Evolutionary conservation across 2,797 vertebrate genomes (phyloP).

Genomic region (Lemur catta): DNA sequence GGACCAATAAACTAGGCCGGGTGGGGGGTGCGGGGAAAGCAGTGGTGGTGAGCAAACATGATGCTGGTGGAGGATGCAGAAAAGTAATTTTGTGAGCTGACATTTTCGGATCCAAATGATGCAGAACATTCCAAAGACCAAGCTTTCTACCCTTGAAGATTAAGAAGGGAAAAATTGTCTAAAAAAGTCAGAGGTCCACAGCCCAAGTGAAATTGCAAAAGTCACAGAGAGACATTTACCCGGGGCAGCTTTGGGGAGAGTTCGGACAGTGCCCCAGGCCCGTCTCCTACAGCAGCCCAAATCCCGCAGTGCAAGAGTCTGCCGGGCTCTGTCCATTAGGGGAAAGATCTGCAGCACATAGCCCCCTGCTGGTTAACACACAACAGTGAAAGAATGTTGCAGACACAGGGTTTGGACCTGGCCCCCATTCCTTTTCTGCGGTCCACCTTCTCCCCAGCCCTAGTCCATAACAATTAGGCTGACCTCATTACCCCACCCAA

Average conservation of each 20-base stretch:
- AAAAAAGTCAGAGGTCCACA: not conserved
- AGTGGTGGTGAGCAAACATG: not conserved
- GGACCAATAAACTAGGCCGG: not conserved
- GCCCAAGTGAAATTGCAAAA: too few relatives aligned
- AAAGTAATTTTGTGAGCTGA: not conserved
- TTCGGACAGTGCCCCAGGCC: accelerated
- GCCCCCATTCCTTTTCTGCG: not conserved
- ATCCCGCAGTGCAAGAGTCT: accelerated
- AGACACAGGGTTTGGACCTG: too few relatives aligned
- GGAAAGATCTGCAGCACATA: accelerated
- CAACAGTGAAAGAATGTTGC: not conserved
- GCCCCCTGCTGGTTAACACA: accelerated
- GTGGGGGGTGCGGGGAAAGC: too few relatives aligned
- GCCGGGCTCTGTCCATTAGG: accelerated
- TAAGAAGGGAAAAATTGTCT: not conserved
- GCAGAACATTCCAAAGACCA: not conserved
- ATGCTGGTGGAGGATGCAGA: too few relatives aligned
- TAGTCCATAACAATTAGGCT: not conserved
- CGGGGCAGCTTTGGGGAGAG: accelerated
- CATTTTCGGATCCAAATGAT: not conserved
- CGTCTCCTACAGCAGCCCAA: not conserved
- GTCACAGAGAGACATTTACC: not conserved
- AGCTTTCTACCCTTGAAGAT: not conserved
- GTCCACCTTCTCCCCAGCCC: not conserved
- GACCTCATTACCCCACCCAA: not conserved